These are phyloP conservation scores for Gallinago nigripennis DNA, from an alignment of 2,797 vertebrate species.

Conservation along the genomic window DNA sequence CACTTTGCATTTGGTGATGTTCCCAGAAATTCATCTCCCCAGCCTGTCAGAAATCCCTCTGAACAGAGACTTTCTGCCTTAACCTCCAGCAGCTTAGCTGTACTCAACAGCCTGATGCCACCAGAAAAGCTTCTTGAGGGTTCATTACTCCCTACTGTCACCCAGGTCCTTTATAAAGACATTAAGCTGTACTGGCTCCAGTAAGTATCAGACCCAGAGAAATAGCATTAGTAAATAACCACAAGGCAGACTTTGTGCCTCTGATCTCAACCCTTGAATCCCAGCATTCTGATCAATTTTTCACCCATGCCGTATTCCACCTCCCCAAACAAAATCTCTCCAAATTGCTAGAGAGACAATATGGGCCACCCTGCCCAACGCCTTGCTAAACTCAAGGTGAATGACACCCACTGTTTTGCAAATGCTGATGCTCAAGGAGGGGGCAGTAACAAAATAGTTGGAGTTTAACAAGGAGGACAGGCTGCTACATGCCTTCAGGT, in stretches of 20 bases:
- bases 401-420: background rate
- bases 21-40: background rate
- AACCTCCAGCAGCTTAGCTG: background rate
- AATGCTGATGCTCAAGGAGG: background rate
- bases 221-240: background rate
- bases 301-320: background rate
- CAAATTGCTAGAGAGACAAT: background rate
- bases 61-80: background rate
- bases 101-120: background rate
- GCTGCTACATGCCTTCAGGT: background rate
- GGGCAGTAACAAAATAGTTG: background rate
- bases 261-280: background rate
- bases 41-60: background rate
- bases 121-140: background rate
- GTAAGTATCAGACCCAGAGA: background rate
- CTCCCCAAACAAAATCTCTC: background rate
- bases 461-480: background rate
- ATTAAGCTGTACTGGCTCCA: background rate
- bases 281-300: background rate
- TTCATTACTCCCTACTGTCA: background rate
- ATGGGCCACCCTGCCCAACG: background rate
- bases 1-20: background rate
- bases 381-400: background rate
- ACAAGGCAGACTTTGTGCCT: background rate
- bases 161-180: background rate